Evolutionary conservation across 2,797 vertebrate genomes (phyloP).

Genomic region (Ptychadena robeensis): DNA sequence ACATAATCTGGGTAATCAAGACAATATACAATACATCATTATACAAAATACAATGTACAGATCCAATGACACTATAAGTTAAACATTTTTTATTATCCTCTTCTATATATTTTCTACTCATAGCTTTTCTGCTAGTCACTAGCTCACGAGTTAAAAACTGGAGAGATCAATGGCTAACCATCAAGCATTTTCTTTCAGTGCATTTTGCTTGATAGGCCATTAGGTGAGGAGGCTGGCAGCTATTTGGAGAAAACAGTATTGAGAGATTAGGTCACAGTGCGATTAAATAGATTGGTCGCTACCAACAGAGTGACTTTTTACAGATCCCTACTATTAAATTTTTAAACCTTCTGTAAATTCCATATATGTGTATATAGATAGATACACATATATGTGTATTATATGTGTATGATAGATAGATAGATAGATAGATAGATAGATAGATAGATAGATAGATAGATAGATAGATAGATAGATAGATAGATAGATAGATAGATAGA

Average conservation of each 20-base stretch:
- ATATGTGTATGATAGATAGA: too few relatives aligned
- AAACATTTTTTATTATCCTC: not conserved
- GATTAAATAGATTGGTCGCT: not conserved
- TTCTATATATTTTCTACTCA: not conserved
- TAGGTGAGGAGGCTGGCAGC: not conserved
- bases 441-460: too few relatives aligned
- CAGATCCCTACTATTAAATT: not conserved
- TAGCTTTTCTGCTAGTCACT: not conserved
- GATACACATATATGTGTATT: not conserved
- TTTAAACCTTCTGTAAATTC: not conserved
- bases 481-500: not conserved
- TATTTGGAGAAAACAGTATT: not conserved
- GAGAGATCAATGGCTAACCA: constrained; percentile 2
- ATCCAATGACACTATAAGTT: not conserved
- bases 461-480: not conserved
- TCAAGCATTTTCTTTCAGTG: not conserved
- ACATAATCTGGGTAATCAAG: too few relatives aligned
- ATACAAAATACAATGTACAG: not conserved
- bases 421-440: too few relatives aligned
- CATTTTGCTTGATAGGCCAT: constrained; percentile 10
- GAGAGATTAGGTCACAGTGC: not conserved
- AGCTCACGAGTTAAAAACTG: not conserved
- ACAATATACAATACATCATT: too few relatives aligned
- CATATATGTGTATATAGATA: not conserved
- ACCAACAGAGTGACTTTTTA: not conserved